Conservation (phyloP, 2,888 invertebrate genomes). For the Cheilosia impressa region DNA sequence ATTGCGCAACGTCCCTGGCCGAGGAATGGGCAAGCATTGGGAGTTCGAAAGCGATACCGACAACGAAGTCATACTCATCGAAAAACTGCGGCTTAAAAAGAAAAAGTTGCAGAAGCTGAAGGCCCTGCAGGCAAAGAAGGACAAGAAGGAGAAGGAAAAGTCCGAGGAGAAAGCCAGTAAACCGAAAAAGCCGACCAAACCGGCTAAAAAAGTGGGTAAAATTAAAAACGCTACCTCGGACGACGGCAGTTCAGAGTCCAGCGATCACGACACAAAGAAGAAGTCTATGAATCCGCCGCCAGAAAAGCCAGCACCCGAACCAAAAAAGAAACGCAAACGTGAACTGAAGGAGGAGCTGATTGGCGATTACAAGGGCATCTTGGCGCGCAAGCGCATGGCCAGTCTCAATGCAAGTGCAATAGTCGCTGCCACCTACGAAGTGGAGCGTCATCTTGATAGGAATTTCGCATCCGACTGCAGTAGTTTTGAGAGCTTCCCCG, state of each 20-base stretch:
- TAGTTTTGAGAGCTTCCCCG: slow-evolving; percentile 82
- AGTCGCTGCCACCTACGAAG: slow-evolving; percentile 94
- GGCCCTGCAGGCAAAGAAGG: slow-evolving; percentile 78
- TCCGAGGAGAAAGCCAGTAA: slow-evolving; percentile 60
- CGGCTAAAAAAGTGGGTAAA: slow-evolving; percentile 77
- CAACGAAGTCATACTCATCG: slow-evolving; percentile 79
- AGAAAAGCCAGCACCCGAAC: slow-evolving; percentile 78
- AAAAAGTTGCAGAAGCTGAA: slow-evolving; percentile 77
- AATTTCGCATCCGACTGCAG: slow-evolving; percentile 82
- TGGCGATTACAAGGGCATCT: slow-evolving; percentile 91
- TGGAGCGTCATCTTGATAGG: slow-evolving; percentile 83
- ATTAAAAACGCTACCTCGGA: slow-evolving; percentile 75
- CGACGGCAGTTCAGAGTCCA: slow-evolving; percentile 82
- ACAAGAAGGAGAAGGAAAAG: slow-evolving; percentile 77
- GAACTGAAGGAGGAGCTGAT: slow-evolving; percentile 84
- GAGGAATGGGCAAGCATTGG: slow-evolving; percentile 93
- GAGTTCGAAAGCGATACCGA: slow-evolving; percentile 87
- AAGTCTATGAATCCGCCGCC: slow-evolving; percentile 83
- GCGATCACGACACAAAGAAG: slow-evolving; percentile 84
- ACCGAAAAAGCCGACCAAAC: slow-evolving; percentile 71
- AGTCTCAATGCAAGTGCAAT: slow-evolving; percentile 95
- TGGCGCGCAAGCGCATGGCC: slow-evolving; percentile 95
- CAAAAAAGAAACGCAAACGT: slow-evolving; percentile 83
- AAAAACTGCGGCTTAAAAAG: slow-evolving; percentile 77
- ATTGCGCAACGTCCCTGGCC: slow-evolving; percentile 89